Percentiles rank a stretch among this genome's conserved stretches.
phyloP scores from a whole-genome alignment of 2,888 invertebrate genomes.

The Drosophila leonis region DNA sequence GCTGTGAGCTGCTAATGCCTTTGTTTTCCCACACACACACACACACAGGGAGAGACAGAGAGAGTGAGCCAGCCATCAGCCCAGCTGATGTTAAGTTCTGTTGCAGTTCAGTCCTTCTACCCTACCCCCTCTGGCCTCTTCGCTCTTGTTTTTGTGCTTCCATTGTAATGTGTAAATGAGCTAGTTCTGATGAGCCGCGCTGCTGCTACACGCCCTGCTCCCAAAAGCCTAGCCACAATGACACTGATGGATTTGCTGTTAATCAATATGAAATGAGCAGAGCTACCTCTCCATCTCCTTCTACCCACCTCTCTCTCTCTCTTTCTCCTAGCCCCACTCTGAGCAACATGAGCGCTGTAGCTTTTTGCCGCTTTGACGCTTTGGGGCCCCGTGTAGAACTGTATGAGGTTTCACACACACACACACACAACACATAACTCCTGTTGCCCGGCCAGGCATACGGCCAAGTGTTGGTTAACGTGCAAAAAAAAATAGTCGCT shows the following conservation, averaged over 20 bases:
- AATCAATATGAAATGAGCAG: constrained; percentile 78
- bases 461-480: constrained; percentile 51
- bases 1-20: constrained; percentile 24
- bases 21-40: constrained; percentile 45
- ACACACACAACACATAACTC: constrained; percentile 10
- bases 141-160: constrained; percentile 1
- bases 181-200: constrained; percentile 53
- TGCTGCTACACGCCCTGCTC: constrained; percentile 3
- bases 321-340: not conserved
- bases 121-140: not conserved
- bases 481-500: not conserved
- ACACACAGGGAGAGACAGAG: not conserved
- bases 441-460: constrained; percentile 1
- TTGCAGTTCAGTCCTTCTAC: constrained; percentile 28
- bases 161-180: constrained; percentile 62
- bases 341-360: constrained; percentile 7
- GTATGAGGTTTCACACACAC: constrained; percentile 1
- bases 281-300: constrained; percentile 6
- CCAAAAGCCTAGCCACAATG: constrained; percentile 52
- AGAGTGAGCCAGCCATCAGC: not conserved
- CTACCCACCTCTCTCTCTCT: not conserved
- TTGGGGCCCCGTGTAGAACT: constrained; percentile 25
- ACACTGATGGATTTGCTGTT: constrained; percentile 81
- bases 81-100: constrained; percentile 37
- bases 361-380: constrained; percentile 51